Conservation (phyloP, 2,113 vertebrate genomes). For the Odontophorus gujanensis region DNA sequence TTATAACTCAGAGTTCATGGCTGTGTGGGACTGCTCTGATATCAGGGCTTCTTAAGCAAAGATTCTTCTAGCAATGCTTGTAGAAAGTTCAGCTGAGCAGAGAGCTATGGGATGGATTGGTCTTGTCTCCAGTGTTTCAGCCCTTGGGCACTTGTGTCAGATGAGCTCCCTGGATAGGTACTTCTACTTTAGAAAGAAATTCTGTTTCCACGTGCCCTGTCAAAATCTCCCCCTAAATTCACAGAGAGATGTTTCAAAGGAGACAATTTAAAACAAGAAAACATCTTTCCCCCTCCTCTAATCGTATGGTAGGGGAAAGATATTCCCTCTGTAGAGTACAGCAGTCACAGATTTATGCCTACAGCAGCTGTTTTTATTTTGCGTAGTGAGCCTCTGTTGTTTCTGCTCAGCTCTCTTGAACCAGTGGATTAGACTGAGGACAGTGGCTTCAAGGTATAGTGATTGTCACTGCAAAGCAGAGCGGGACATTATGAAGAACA, state of each 20-base stretch:
- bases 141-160: neutral
- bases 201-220: neutral
- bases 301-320: neutral
- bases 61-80: neutral
- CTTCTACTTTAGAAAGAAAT: neutral
- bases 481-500: neutral
- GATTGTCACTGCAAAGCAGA: neutral
- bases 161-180: neutral
- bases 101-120: neutral
- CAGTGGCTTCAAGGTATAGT: neutral
- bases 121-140: neutral
- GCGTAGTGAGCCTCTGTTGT: neutral
- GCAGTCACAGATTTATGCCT: neutral
- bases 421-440: fast-evolving
- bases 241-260: neutral
- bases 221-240: neutral
- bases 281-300: neutral
- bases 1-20: neutral
- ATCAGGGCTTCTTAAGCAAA: neutral
- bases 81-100: neutral
- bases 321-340: neutral
- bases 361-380: neutral
- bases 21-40: neutral
- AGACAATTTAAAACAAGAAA: neutral
- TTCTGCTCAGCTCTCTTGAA: neutral